Conservation (phyloP, 2,113 vertebrate species). For the Xiphophorus hellerii region DNA sequence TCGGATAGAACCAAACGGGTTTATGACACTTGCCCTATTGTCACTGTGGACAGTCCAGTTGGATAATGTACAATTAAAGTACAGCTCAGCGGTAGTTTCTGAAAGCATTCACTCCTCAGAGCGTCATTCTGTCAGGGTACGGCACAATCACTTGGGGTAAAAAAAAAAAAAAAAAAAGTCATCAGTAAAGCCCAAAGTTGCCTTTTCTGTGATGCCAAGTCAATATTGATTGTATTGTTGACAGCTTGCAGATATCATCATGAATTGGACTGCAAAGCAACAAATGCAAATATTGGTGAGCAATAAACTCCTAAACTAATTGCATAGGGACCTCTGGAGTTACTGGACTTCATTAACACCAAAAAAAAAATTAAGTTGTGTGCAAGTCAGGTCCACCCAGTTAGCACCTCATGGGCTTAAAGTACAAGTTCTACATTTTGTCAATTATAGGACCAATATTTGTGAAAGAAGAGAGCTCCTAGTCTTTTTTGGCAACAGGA, state of each 20-base stretch:
- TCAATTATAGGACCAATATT: too few species aligned
- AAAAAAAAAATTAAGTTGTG: not conserved
- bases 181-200: too few species aligned
- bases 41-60: not conserved
- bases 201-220: too few species aligned
- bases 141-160: not conserved
- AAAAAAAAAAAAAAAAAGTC: too few species aligned
- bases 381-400: not conserved
- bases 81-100: not conserved
- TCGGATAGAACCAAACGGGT: not conserved
- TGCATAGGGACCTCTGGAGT: too few species aligned
- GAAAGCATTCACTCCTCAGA: not conserved
- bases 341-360: not conserved
- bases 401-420: not conserved
- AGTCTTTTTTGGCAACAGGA: too few species aligned
- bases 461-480: too few species aligned
- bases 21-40: not conserved
- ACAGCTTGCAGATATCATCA: too few species aligned
- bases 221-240: too few species aligned
- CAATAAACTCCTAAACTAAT: too few species aligned
- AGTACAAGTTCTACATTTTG: not conserved
- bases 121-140: not conserved
- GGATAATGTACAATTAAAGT: not conserved
- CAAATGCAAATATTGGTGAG: too few species aligned
- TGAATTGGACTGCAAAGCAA: too few species aligned